A percentile compares a stretch with the other conserved stretches of the same genome.
Evolutionary conservation across 2,113 vertebrate species (phyloP).

Genomic region (Pachypanchax playfairii): DNA sequence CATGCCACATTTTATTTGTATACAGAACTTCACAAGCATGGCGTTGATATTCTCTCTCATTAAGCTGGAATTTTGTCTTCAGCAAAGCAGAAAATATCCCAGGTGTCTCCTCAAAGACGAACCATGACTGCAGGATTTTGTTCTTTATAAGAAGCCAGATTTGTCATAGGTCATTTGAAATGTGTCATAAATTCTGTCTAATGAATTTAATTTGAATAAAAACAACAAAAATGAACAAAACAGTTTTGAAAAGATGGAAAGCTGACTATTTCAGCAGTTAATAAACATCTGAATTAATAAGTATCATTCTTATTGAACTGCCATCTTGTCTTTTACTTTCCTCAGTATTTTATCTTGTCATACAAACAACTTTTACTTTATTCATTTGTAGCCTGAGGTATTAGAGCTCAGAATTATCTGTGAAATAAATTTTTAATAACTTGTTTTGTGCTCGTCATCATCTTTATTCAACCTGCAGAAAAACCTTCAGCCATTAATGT

Average conservation of each 20-base stretch:
- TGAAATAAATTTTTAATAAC: conserved; percentile 36
- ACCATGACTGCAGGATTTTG: too few relatives aligned
- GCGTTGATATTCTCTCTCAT: not conserved
- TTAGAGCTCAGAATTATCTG: conserved; percentile 30
- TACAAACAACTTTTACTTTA: conserved; percentile 4
- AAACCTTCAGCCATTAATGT: conserved; percentile 20
- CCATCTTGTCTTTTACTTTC: conserved; percentile 9
- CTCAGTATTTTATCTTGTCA: not conserved
- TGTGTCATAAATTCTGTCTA: not conserved
- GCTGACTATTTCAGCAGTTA: conserved; percentile 24
- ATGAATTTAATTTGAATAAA: not conserved
- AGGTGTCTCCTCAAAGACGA: not conserved
- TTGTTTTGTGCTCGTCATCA: conserved; percentile 31
- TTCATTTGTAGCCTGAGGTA: conserved; percentile 21
- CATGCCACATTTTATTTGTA: not conserved
- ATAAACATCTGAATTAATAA: conserved; percentile 57
- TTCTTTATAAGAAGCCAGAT: too few relatives aligned
- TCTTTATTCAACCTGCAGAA: conserved; percentile 11
- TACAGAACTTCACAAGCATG: not conserved
- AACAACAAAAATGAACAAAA: not conserved
- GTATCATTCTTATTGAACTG: conserved; percentile 33
- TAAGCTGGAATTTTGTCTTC: not conserved
- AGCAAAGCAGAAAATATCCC: not conserved
- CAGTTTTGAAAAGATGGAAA: not conserved
- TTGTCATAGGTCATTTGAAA: not conserved